Percentiles rank a stretch among this genome's conserved stretches.
These are phyloP conservation scores for Mastigias papua DNA, from an alignment of 30 jellyfish, hydroid and myxozoan genomes.

Conservation along the genomic window DNA sequence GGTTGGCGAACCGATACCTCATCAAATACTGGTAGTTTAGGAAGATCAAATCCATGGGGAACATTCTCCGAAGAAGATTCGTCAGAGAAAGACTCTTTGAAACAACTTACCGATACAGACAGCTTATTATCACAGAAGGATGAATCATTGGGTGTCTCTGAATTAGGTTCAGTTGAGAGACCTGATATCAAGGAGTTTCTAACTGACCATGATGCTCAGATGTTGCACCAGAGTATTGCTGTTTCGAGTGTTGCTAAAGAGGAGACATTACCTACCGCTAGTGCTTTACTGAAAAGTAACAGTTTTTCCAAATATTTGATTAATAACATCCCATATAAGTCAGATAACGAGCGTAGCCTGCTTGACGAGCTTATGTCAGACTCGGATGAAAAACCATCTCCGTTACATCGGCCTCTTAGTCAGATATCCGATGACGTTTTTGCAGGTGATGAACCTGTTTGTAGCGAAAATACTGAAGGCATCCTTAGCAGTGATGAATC, in stretches of 20 bases:
- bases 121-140: slow-evolving; percentile 33
- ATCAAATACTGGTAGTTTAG: slow-evolving; percentile 50
- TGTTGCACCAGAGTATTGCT: not conserved
- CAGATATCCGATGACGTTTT: slow-evolving; percentile 33
- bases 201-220: not conserved
- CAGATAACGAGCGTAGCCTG: slow-evolving; percentile 9
- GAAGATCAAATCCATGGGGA: slow-evolving; percentile 72
- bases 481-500: not conserved
- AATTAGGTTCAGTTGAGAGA: too few species aligned
- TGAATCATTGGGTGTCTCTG: not conserved
- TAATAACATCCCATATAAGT: slow-evolving; percentile 6
- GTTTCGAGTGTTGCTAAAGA: not conserved
- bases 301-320: slow-evolving; percentile 45
- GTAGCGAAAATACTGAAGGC: not conserved
- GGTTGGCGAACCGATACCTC: slow-evolving; percentile 60
- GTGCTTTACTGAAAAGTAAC: not conserved
- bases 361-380: slow-evolving; percentile 21
- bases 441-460: not conserved
- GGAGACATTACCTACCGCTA: not conserved
- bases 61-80: slow-evolving; percentile 70
- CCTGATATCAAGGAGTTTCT: not conserved
- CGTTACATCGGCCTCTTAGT: slow-evolving; percentile 44
- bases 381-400: slow-evolving; percentile 23
- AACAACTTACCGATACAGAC: slow-evolving; percentile 19
- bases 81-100: slow-evolving; percentile 44